Evolutionary conservation across 2,888 invertebrate species (phyloP).

Genomic region (Brenthis ino): DNA sequence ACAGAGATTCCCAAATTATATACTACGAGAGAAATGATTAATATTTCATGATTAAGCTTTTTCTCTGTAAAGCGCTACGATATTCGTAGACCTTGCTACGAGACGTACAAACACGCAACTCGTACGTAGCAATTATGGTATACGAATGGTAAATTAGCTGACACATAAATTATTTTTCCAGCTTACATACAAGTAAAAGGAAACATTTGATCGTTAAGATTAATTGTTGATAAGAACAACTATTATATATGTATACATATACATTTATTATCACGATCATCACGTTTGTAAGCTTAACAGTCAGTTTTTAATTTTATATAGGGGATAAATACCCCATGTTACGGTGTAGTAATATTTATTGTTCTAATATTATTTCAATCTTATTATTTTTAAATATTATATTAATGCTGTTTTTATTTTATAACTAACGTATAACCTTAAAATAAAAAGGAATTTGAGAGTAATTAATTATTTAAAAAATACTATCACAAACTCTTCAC

Average conservation of each 20-base stretch:
- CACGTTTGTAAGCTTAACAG: background rate
- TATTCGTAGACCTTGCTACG: conserved; percentile 25
- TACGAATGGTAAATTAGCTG: conserved; percentile 25
- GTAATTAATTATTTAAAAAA: too few relatives aligned
- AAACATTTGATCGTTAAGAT: conserved; percentile 17
- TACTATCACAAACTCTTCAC: background rate
- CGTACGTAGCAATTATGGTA: conserved; percentile 16
- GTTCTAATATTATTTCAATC: too few relatives aligned
- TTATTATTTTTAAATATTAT: too few relatives aligned
- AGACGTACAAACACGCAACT: conserved; percentile 12
- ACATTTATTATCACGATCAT: background rate
- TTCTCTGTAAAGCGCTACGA: conserved; percentile 5
- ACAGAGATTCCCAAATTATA: background rate
- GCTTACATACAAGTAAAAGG: conserved; percentile 15
- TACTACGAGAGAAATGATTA: background rate
- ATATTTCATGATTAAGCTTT: background rate
- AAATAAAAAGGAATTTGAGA: too few relatives aligned
- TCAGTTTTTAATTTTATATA: too few relatives aligned
- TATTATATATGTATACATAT: background rate
- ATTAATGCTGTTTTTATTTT: too few relatives aligned
- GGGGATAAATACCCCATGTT: too few relatives aligned
- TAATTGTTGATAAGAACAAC: conserved; percentile 15
- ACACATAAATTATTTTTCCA: conserved; percentile 19
- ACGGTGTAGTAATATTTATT: too few relatives aligned
- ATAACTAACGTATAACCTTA: too few relatives aligned